phyloP scores from a whole-genome alignment of 2,888 invertebrate species.

The Andrena haemorrhoa region DNA sequence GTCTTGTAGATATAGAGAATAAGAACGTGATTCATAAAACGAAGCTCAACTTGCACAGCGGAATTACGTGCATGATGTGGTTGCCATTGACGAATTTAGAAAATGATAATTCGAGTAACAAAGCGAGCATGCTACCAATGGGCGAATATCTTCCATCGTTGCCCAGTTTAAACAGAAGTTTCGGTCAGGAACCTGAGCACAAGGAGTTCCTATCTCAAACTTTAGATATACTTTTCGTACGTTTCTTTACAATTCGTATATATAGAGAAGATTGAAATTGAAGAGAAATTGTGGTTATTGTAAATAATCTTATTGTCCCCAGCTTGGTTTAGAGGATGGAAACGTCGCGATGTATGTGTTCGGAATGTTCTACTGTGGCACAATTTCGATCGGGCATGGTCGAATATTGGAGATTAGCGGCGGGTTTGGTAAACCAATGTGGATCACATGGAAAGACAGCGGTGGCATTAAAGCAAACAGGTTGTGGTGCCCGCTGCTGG shows the following conservation, averaged over 20 bases:
- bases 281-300: neutral
- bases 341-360: conserved; percentile 90
- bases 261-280: neutral
- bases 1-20: conserved; percentile 93
- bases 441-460: conserved; percentile 78
- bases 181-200: conserved; percentile 82
- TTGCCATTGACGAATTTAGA: conserved; percentile 79
- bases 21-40: conserved; percentile 91
- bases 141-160: conserved; percentile 85
- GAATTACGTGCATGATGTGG: conserved; percentile 91
- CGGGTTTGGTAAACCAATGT: conserved; percentile 79
- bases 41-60: conserved; percentile 84
- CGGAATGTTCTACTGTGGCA: conserved; percentile 93
- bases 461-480: conserved; percentile 75
- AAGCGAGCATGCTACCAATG: conserved; percentile 74
- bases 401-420: conserved; percentile 80
- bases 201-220: conserved; percentile 85
- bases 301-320: conserved; percentile 47
- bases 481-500: conserved; percentile 79
- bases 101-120: conserved; percentile 51
- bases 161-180: conserved; percentile 85
- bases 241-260: conserved; percentile 40
- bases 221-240: conserved; percentile 84
- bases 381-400: conserved; percentile 84
- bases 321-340: conserved; percentile 92